phyloP scores from a whole-genome alignment of 2,797 vertebrate species.

The Coregonus suidteri region DNA sequence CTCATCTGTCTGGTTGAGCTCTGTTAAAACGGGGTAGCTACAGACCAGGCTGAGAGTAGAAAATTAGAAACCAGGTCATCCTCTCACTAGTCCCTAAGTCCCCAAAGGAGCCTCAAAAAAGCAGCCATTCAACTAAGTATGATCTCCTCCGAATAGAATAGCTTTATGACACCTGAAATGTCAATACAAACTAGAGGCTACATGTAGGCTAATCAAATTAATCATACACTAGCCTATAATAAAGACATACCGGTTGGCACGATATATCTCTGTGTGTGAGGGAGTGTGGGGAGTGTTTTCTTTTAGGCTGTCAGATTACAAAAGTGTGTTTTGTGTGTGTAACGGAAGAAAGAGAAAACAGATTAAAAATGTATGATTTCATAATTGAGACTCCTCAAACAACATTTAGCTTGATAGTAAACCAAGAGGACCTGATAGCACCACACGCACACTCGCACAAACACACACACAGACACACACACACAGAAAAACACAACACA shows the following conservation, averaged over 20 bases:
- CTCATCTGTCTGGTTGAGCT: constrained; percentile 40
- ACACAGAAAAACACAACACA: too few species aligned
- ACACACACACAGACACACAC: too few species aligned
- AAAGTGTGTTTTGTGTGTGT: constrained; percentile 26
- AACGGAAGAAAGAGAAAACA: constrained; percentile 37
- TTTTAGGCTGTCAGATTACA: constrained; percentile 43
- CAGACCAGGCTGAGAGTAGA: constrained; percentile 65
- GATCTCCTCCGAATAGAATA: constrained; percentile 61
- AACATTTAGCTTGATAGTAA: constrained; percentile 54
- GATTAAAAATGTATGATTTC: constrained; percentile 68
- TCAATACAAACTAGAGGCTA: constrained; percentile 22
- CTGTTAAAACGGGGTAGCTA: constrained; percentile 50
- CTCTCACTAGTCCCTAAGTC: constrained; percentile 73
- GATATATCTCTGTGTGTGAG: constrained; percentile 21
- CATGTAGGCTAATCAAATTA: not conserved
- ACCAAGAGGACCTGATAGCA: constrained; percentile 32
- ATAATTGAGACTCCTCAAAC: constrained; percentile 65
- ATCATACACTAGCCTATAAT: not conserved
- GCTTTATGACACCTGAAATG: constrained; percentile 31
- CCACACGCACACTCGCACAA: too few species aligned
- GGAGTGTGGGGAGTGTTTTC: constrained; percentile 37
- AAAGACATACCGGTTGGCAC: constrained; percentile 25
- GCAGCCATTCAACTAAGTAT: constrained; percentile 56
- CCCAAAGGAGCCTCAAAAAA: constrained; percentile 67
- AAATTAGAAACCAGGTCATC: constrained; percentile 78